A percentile compares a stretch with the other conserved stretches of the same genome.
phyloP scores from a whole-genome alignment of 1,140 invertebrate genomes.

The Oryzaephilus surinamensis region DNA sequence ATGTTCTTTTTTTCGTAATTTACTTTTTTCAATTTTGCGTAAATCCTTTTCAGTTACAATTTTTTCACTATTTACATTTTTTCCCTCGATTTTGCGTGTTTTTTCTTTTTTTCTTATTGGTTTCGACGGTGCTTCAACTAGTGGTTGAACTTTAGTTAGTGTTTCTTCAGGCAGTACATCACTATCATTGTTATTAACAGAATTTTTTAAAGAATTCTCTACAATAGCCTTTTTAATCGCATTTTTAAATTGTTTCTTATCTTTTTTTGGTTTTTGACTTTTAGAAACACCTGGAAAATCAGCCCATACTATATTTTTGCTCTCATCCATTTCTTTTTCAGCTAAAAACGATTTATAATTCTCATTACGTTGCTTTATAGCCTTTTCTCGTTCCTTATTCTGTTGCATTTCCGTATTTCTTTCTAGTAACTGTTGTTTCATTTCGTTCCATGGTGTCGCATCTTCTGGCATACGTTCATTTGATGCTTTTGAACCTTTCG shows the following conservation, averaged over 20 bases:
- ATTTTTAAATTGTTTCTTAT: constrained; percentile 16
- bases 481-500: constrained; percentile 61
- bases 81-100: too few species aligned
- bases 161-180: too few species aligned
- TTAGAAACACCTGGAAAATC: constrained; percentile 37
- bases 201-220: too few species aligned
- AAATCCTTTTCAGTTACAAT: too few species aligned
- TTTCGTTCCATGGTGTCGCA: constrained; percentile 58
- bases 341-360: constrained; percentile 46
- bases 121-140: too few species aligned
- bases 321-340: constrained; percentile 39
- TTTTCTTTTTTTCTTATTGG: too few species aligned
- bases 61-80: too few species aligned
- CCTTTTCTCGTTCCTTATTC: constrained; percentile 37
- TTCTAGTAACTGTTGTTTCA: constrained; percentile 49
- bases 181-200: too few species aligned
- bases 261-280: constrained; percentile 9
- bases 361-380: constrained; percentile 38
- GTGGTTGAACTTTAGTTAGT: too few species aligned
- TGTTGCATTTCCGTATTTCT: constrained; percentile 32
- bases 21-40: too few species aligned
- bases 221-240: too few species aligned
- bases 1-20: too few species aligned
- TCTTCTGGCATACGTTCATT: constrained; percentile 56
- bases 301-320: constrained; percentile 40